Evolutionary conservation across 2,888 invertebrate species (phyloP).

Genomic region (Clusia tigrina): DNA sequence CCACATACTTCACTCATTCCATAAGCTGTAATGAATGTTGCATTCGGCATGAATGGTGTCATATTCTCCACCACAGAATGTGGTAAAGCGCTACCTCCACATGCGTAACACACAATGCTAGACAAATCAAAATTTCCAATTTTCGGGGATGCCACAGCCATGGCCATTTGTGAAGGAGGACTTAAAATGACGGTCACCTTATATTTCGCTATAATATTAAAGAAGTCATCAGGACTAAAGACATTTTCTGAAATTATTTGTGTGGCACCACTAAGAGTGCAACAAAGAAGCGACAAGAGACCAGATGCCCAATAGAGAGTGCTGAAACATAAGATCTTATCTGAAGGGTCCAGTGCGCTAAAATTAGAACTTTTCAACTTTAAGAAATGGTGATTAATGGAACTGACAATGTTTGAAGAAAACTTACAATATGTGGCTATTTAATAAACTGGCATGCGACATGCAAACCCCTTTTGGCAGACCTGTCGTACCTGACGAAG

Average conservation of each 20-base stretch:
- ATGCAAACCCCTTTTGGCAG: conserved; percentile 33
- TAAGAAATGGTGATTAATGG: neutral
- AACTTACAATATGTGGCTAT: neutral
- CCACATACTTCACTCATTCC: neutral
- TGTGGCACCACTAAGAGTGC: neutral
- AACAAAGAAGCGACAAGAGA: neutral
- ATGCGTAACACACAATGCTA: neutral
- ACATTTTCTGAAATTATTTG: conserved; percentile 2
- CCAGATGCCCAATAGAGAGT: conserved; percentile 41
- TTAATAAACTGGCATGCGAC: conserved; percentile 28
- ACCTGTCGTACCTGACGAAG: conserved; percentile 35
- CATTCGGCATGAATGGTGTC: neutral
- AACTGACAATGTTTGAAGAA: neutral
- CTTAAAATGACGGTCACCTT: conserved; percentile 29
- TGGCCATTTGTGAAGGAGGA: neutral
- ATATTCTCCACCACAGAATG: neutral
- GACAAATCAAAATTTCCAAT: neutral
- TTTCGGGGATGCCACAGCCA: neutral
- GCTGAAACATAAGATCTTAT: conserved; percentile 35
- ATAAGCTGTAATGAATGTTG: neutral
- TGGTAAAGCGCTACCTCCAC: neutral
- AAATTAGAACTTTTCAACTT: neutral
- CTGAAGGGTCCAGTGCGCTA: conserved; percentile 1
- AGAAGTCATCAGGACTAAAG: conserved; percentile 29
- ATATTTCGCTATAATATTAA: conserved; percentile 33